phyloP scores from a whole-genome alignment of 2,113 vertebrate genomes.

The Pterocles orientalis region DNA sequence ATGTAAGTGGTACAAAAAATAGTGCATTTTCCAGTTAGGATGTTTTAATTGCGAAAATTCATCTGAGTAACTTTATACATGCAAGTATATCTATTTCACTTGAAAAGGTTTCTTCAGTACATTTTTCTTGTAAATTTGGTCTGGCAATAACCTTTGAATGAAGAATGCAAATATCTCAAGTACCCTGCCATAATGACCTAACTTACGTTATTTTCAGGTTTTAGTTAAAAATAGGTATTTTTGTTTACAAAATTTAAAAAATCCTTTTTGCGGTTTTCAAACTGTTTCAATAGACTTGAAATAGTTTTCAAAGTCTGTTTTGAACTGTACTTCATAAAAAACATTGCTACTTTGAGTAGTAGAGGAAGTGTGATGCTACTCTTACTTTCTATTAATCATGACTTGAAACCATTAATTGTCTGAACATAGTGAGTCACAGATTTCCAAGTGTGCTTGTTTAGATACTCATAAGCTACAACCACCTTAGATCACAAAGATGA shows the following conservation, averaged over 20 bases:
- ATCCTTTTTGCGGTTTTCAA: background rate
- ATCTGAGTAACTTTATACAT: background rate
- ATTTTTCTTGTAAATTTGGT: background rate
- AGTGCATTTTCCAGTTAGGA: background rate
- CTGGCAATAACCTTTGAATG: background rate
- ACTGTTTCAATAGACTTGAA: background rate
- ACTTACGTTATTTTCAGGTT: background rate
- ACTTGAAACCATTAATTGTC: background rate
- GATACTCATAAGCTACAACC: background rate
- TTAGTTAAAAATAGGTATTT: background rate
- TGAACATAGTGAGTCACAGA: background rate
- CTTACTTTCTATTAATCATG: background rate
- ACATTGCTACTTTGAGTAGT: background rate
- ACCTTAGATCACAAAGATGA: background rate
- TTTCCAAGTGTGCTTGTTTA: background rate
- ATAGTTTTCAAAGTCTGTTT: background rate
- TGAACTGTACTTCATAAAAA: background rate
- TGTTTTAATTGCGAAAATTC: background rate
- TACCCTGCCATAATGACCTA: background rate
- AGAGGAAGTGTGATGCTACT: background rate
- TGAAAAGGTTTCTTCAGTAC: background rate
- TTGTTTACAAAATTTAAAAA: background rate
- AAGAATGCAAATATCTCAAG: background rate
- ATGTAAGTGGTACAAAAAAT: conserved; percentile 74
- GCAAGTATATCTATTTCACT: background rate